Evolutionary conservation across 2,113 vertebrate genomes (phyloP).

Genomic region (Carettochelys insculpta): DNA sequence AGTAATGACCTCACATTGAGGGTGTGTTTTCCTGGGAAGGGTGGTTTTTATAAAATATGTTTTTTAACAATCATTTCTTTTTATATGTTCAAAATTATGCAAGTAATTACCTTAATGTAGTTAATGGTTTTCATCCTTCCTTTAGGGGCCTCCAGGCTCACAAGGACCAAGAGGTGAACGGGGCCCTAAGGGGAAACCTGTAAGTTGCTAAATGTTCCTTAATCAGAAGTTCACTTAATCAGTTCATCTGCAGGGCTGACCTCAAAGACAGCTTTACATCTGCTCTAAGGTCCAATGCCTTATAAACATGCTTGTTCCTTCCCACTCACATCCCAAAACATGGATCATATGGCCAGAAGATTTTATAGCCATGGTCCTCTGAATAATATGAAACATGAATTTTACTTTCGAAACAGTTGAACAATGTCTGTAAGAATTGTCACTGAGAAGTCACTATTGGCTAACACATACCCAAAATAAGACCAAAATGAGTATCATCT

Average conservation of each 20-base stretch:
- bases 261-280: not conserved
- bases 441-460: not conserved
- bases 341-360: not conserved
- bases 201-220: conserved; percentile 70
- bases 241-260: not conserved
- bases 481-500: not conserved
- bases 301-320: conserved; percentile 6
- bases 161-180: conserved; percentile 89
- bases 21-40: not conserved
- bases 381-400: not conserved
- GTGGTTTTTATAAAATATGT: not conserved
- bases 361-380: not conserved
- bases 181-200: conserved; percentile 92
- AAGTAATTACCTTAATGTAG: not conserved
- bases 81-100: not conserved
- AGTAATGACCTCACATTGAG: not conserved
- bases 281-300: not conserved
- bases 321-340: not conserved
- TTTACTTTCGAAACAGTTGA: not conserved
- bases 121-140: conserved; percentile 26
- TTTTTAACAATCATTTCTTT: not conserved
- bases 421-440: not conserved
- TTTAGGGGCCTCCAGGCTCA: conserved; percentile 92
- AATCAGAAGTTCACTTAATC: not conserved
- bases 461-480: not conserved